These are phyloP conservation scores for Pantherophis alleghaniensis DNA, from an alignment of 2,797 vertebrate genomes.

Conservation along the genomic window DNA sequence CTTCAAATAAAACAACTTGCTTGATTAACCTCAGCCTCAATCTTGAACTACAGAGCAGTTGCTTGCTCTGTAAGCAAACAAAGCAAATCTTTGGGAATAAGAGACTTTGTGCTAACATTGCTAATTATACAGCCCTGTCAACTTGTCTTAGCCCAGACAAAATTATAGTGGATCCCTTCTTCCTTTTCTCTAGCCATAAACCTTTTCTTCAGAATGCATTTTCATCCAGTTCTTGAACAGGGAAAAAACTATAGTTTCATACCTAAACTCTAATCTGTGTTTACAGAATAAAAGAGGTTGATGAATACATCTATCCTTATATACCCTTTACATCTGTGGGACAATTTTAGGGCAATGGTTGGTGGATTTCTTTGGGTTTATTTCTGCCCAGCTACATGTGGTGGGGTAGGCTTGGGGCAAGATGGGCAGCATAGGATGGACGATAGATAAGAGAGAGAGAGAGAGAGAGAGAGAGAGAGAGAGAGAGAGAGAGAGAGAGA, in stretches of 20 bases:
- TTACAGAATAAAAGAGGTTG: not conserved
- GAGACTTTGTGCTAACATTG: not conserved
- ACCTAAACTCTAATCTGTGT: not conserved
- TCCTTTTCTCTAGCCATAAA: not conserved
- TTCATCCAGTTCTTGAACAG: not conserved
- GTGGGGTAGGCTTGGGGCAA: not conserved
- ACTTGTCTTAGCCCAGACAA: not conserved
- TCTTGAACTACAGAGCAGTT: not conserved
- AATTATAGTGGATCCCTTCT: not conserved
- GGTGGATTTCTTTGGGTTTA: not conserved
- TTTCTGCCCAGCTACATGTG: not conserved
- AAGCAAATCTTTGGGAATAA: not conserved
- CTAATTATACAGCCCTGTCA: not conserved
- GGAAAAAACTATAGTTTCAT: not conserved
- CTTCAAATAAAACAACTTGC: not conserved
- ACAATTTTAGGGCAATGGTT: not conserved
- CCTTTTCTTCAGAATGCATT: not conserved
- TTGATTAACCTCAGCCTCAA: not conserved
- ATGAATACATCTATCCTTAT: not conserved
- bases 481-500: too few relatives aligned
- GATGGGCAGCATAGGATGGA: not conserved
- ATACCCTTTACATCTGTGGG: not conserved
- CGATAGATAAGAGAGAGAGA: too few relatives aligned
- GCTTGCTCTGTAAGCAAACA: not conserved
- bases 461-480: too few relatives aligned